phyloP scores from a whole-genome alignment of 2,113 vertebrate species.

The Gobiocypris rarus region DNA sequence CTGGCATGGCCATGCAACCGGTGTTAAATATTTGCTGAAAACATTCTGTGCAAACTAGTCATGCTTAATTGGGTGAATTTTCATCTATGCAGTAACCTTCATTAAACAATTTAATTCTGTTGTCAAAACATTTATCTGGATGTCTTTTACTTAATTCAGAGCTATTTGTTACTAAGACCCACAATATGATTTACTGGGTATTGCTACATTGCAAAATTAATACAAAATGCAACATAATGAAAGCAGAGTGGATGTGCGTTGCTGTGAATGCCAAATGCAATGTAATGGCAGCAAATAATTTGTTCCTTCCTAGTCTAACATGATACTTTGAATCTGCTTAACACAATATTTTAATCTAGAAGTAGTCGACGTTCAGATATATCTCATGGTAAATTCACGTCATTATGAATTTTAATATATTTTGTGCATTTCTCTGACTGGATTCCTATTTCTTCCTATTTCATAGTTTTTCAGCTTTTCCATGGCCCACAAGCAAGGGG shows the following conservation, averaged over 20 bases:
- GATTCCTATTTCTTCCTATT: neutral
- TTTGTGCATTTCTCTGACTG: neutral
- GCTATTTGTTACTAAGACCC: constrained; percentile 6
- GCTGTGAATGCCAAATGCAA: constrained; percentile 12
- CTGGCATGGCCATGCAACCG: neutral
- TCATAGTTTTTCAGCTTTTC: neutral
- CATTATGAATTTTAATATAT: neutral
- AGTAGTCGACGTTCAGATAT: neutral
- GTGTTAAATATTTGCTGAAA: neutral
- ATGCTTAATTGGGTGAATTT: constrained; percentile 2
- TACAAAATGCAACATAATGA: constrained; percentile 4
- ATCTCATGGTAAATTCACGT: neutral
- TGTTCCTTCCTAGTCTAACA: neutral
- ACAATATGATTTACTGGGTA: neutral
- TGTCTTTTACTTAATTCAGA: constrained; percentile 2
- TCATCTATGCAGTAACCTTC: neutral
- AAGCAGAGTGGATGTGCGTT: constrained; percentile 4
- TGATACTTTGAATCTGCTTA: constrained; percentile 2
- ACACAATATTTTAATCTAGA: neutral
- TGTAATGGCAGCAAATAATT: neutral
- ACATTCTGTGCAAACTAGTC: neutral
- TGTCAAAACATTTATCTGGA: constrained; percentile 26
- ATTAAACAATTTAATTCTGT: constrained; percentile 22
- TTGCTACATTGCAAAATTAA: neutral
- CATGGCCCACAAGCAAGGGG: neutral